Evolutionary conservation across 1,140 invertebrate species (phyloP), one percentile per base, ranked within the genome.

Genomic region (Vanessa atalanta): DNA sequence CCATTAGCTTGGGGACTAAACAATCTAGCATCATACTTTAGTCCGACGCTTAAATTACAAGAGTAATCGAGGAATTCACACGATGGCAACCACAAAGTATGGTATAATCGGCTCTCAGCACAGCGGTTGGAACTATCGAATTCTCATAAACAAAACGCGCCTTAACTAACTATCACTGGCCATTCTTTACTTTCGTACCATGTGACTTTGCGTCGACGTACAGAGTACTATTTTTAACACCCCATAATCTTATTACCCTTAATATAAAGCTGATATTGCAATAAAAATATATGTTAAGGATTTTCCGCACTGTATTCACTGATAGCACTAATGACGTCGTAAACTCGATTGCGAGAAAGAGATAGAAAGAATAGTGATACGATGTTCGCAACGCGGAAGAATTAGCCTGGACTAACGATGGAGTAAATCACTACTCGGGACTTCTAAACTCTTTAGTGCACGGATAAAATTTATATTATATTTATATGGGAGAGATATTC

Each of bases 261-360:
- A 31, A 23, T 50, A 71, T 67, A 71, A 67, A 66, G 73, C 12
- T 26, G 64, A 71, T 75, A 66, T 71, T 75, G 55, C 20, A 15
- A 51, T 63, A 65, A 6, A 11, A 65, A 47, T 47, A 37, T 61
- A 48, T 50, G 61, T 47, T 69, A 31, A 53, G 15, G 37, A 63
- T 65, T 23, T 20, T 64, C 63, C 47, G 53, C 67, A 66, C 66
- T 66, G 73, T 23, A 57, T 9, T 57, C 12, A 23, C 16, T 85
- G 88, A 88, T 90, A 88, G 79, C 77, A 70, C 78, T 90, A 90
- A 88, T 88, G 88, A 90, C 82, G 83, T 85, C 85, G 85, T 90
- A 90, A 90, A 88, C 67, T 82, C 77, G 79, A 80, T 80, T 75
- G 79, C 74, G 20, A 70, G 77, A 79, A 72, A 16, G 81, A 83